Evolutionary conservation across 1,140 invertebrate genomes (phyloP), one percentile per base, ranked within the genome.

Genomic region (Dolichoris vasculosae): DNA sequence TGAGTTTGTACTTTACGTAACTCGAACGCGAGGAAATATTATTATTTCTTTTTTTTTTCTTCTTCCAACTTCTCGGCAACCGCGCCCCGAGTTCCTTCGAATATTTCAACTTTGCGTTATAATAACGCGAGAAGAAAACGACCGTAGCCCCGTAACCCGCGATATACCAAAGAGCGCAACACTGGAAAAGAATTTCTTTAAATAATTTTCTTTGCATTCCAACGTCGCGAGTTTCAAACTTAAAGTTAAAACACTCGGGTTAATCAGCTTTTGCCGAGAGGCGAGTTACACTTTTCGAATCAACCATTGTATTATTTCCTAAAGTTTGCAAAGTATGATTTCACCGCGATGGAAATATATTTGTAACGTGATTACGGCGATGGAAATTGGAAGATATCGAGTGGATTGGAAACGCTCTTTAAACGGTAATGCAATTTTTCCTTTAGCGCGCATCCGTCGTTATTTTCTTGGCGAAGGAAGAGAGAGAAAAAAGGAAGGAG

Each of bases 151-250:
- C 32, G 2, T 7, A 23, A 35, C n/a, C 1, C 40, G 20, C 26
- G 35, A 23, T n/a, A n/a, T n/a, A n/a, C n/a, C n/a, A 71, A 71
- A 71, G 30, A 40, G 35, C 15, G 23, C 3, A 71, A 71, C 30
- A 15, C n/a, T 64, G 23, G 67, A 40, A 71, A 71, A 40, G 38
- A 20, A 71, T 71, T 17, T 26, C 20, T 26, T 71, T 71, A 71
- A 71, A 71, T 71, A 38, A 71, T 71, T 71, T 73, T n/a, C 69
- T n/a, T 6, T 43, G 69, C 69, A 73, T 73, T 73, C 69, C 69
- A 73, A 8, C 23, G 69, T 7, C n/a, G 23, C 38, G 32, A 43
- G 23, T 73, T 73, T 26, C 23, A 43, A 73, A 40, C 26, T 73
- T n/a, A 73, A 73, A 73, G 38, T 73, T 73, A 73, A 73, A 73